phyloP scores from a whole-genome alignment of 2,797 vertebrate genomes.

The Poecile montanus region DNA sequence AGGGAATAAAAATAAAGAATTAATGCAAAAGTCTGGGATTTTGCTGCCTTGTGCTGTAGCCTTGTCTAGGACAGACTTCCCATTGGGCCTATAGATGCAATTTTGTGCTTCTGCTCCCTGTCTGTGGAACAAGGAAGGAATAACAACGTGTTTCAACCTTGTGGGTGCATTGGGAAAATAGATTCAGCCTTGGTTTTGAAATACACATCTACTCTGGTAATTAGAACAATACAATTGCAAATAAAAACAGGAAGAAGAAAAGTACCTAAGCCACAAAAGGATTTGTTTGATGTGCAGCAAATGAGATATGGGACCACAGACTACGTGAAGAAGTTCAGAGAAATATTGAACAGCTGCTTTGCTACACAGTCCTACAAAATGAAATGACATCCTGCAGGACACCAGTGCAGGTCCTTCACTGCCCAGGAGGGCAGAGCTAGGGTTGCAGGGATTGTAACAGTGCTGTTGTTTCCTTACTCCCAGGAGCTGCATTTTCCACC shows the following conservation, averaged over 20 bases:
- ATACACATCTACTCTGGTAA: neutral
- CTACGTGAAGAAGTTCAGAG: constrained; percentile 11
- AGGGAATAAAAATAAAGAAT: neutral
- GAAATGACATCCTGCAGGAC: constrained; percentile 58
- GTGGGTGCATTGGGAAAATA: neutral
- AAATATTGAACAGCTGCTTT: constrained; percentile 57
- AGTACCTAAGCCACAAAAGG: constrained; percentile 46
- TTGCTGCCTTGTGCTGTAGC: neutral
- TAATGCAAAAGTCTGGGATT: neutral
- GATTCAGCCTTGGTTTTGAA: constrained; percentile 13
- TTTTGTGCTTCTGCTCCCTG: neutral
- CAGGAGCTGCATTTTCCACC: constrained; percentile 44
- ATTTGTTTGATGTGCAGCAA: constrained; percentile 55
- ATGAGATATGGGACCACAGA: constrained; percentile 61
- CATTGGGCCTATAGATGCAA: neutral
- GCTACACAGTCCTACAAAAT: constrained; percentile 33
- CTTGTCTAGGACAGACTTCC: neutral
- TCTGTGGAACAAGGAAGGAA: neutral
- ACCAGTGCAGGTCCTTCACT: constrained; percentile 22
- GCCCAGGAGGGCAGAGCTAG: constrained; percentile 49
- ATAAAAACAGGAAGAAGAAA: constrained; percentile 52
- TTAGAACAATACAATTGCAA: constrained; percentile 35
- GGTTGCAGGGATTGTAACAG: constrained; percentile 29
- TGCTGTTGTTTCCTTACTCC: constrained; percentile 41
- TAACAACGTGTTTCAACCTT: neutral